phyloP scores from a whole-genome alignment of 2,888 invertebrate genomes.

The Polymixis lichenea region DNA sequence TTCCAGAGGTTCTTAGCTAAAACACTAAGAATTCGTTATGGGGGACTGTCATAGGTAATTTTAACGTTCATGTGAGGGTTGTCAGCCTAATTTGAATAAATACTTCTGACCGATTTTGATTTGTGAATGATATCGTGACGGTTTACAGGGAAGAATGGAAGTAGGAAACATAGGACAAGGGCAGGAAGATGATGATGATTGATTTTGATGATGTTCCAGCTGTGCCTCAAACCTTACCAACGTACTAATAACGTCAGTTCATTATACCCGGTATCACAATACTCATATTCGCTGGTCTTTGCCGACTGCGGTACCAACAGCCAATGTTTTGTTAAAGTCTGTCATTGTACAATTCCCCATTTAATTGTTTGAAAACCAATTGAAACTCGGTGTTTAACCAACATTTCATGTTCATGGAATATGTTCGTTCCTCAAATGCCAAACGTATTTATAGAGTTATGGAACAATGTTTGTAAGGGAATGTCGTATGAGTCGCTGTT shows the following conservation, averaged over 20 bases:
- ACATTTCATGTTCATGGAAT: constrained; percentile 19
- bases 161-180: too few species aligned
- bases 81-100: too few species aligned
- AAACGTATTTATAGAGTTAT: constrained; percentile 38
- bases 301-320: not conserved
- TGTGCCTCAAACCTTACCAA: constrained; percentile 40
- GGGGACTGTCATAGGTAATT: too few species aligned
- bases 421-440: constrained; percentile 16
- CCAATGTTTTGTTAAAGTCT: constrained; percentile 46
- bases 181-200: too few species aligned
- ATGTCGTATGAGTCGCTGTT: constrained; percentile 8
- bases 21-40: too few species aligned
- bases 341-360: constrained; percentile 37
- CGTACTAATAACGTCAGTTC: constrained; percentile 37
- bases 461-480: constrained; percentile 18
- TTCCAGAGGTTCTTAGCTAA: too few species aligned
- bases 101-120: too few species aligned
- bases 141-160: too few species aligned
- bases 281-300: constrained; percentile 39
- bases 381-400: constrained; percentile 48
- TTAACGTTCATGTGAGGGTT: too few species aligned
- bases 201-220: not conserved
- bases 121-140: too few species aligned
- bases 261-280: constrained; percentile 43
- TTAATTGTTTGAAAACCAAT: constrained; percentile 48